Conservation (phyloP, 2,888 invertebrate species). For the Sycophila texana region DNA sequence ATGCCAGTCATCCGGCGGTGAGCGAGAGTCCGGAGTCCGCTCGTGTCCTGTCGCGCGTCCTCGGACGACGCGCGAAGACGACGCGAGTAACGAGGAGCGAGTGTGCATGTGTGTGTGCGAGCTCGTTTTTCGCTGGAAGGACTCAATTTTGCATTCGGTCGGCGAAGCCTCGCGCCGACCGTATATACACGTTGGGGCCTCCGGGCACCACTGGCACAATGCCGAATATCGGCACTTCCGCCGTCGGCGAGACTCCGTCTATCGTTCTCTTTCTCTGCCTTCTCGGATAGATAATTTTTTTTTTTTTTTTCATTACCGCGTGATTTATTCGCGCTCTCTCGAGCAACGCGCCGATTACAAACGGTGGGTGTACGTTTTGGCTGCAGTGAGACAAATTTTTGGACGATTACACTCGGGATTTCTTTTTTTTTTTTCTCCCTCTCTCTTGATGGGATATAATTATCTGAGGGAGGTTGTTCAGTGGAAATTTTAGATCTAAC, state of each 20-base stretch:
- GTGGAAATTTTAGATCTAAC: too few species aligned
- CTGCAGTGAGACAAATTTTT: too few species aligned
- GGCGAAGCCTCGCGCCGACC: conserved; percentile 11
- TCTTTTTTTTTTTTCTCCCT: too few species aligned
- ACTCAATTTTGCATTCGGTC: conserved; percentile 42
- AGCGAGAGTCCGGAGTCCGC: neutral
- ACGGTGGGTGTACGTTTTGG: too few species aligned
- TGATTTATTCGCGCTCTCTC: neutral
- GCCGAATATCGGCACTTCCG: conserved; percentile 32
- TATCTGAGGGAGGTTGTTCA: too few species aligned
- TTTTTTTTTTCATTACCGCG: neutral
- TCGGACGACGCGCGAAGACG: conserved; percentile 8
- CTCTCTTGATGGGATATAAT: too few species aligned
- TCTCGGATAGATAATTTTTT: neutral
- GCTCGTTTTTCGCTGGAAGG: conserved; percentile 13
- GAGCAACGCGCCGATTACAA: neutral
- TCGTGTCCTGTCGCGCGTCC: neutral
- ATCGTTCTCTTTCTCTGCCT: neutral
- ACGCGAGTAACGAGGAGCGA: conserved; percentile 14
- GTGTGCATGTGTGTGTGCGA: neutral
- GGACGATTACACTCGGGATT: too few species aligned
- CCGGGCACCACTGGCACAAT: conserved; percentile 5
- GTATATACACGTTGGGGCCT: neutral
- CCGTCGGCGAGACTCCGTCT: neutral
- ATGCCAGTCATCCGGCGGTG: conserved; percentile 52